phyloP scores from a whole-genome alignment of 2,888 invertebrate species.

The Perizoma flavofasciatum region DNA sequence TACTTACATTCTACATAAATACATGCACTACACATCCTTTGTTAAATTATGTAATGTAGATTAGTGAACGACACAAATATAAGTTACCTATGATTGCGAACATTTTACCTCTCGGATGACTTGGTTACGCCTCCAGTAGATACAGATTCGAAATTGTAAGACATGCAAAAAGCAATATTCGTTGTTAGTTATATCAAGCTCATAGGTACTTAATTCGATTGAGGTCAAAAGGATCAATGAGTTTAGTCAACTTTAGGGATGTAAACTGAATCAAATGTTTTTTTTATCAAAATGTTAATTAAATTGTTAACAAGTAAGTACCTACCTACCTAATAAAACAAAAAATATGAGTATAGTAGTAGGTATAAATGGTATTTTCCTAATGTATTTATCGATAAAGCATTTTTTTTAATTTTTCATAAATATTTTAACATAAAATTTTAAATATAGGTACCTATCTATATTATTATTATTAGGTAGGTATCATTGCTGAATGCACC shows the following conservation, averaged over 20 bases:
- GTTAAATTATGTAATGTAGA: constrained; percentile 11
- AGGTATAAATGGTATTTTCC: too few relatives aligned
- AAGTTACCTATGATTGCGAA: constrained; percentile 6
- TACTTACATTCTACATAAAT: constrained; percentile 15
- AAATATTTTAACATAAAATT: too few relatives aligned
- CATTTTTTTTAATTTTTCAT: too few relatives aligned
- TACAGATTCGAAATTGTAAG: constrained; percentile 88
- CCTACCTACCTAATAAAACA: too few relatives aligned
- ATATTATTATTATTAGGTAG: too few relatives aligned
- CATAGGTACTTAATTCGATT: constrained; percentile 1
- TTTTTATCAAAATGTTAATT: too few relatives aligned
- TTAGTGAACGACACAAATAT: constrained; percentile 11
- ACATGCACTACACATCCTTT: constrained; percentile 9
- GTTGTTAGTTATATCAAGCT: constrained; percentile 66
- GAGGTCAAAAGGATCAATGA: background rate
- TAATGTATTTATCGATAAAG: too few relatives aligned
- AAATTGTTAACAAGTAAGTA: too few relatives aligned
- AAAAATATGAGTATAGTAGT: too few relatives aligned
- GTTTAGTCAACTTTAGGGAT: constrained; percentile 8
- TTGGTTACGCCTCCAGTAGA: constrained; percentile 86
- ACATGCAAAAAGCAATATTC: constrained; percentile 86
- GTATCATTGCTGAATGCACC: too few relatives aligned
- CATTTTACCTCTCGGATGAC: constrained; percentile 81
- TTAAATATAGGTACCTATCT: too few relatives aligned
- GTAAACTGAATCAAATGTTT: constrained; percentile 1